Evolutionary conservation across 2,113 vertebrate species (phyloP).

Genomic region (Hippocampus guttulatus): DNA sequence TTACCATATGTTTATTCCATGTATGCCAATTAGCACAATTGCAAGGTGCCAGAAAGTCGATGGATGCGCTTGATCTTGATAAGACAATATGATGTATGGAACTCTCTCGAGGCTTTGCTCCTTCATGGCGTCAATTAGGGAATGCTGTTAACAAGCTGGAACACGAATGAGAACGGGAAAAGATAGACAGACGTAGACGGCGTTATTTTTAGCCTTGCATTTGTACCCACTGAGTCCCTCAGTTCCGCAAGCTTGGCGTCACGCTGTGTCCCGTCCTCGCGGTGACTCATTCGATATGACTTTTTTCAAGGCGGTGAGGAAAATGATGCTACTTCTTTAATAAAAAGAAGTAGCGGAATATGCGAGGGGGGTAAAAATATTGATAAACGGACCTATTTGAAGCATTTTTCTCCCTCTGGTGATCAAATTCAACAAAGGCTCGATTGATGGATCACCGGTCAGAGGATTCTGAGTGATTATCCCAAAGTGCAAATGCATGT

Average conservation of each 20-base stretch:
- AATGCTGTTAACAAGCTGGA: constrained; percentile 54
- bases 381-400: not conserved
- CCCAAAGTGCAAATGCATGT: no score
- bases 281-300: constrained; percentile 65
- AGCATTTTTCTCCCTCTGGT: not conserved
- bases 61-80: not conserved
- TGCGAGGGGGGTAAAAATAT: constrained; percentile 18
- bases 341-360: constrained; percentile 67
- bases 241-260: constrained; percentile 41
- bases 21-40: not conserved
- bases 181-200: constrained; percentile 40
- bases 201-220: constrained; percentile 59
- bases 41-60: not conserved
- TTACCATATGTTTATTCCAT: not conserved
- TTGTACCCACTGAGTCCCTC: constrained; percentile 44
- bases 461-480: not conserved
- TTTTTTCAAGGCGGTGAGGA: constrained; percentile 57
- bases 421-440: not conserved
- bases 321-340: constrained; percentile 68
- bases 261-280: constrained; percentile 51
- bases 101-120: not conserved
- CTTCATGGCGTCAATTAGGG: constrained; percentile 62
- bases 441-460: not conserved
- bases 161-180: constrained; percentile 9
- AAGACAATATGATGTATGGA: not conserved